Percentiles rank a stretch among this genome's conserved stretches.
phyloP scores from a whole-genome alignment of 2,888 invertebrate species.

The Pseudococcus viburni region DNA sequence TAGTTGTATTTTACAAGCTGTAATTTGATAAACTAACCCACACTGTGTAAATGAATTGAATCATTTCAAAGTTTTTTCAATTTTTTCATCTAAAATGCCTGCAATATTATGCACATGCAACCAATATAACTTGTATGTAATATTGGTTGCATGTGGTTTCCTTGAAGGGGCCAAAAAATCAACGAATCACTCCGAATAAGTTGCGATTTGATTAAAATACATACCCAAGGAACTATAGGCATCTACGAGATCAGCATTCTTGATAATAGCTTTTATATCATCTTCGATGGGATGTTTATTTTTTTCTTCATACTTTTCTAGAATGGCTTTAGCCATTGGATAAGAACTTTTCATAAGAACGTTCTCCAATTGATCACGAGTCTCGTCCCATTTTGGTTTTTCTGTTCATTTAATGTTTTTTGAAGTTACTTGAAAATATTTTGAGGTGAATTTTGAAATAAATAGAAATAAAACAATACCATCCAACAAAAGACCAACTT shows the following conservation, averaged over 20 bases:
- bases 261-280: neutral
- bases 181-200: no score
- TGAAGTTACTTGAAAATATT: neutral
- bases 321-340: neutral
- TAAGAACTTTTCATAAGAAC: constrained; percentile 19
- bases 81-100: neutral
- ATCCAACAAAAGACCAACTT: neutral
- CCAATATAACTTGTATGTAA: neutral
- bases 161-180: neutral
- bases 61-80: no score
- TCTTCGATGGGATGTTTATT: constrained; percentile 11
- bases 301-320: neutral
- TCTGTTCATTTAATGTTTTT: neutral
- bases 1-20: no score
- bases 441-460: neutral
- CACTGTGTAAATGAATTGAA: no score
- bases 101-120: neutral
- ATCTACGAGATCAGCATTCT: neutral
- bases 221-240: neutral
- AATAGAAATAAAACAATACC: neutral
- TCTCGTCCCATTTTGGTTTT: constrained; percentile 5
- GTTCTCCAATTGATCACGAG: neutral
- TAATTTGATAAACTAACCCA: no score
- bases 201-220: no score
- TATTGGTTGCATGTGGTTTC: neutral